Percentiles rank a stretch among this genome's conserved stretches.
phyloP scores from a whole-genome alignment of 2,797 vertebrate species.

The Ibycter americanus region DNA sequence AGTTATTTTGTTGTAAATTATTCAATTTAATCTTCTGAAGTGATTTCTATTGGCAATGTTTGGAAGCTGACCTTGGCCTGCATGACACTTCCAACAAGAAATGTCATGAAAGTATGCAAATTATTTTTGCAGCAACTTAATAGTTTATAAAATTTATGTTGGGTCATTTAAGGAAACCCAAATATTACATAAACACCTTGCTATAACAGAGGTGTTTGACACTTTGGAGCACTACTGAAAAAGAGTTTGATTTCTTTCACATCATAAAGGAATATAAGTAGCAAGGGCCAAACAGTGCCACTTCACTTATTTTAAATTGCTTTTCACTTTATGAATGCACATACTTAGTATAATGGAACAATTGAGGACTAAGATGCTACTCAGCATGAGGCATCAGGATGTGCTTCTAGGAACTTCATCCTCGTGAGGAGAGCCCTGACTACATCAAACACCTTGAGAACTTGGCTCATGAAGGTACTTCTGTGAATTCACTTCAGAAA shows the following conservation, averaged over 20 bases:
- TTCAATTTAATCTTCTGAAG: conserved; percentile 43
- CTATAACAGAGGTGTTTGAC: background rate
- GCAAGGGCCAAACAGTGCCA: background rate
- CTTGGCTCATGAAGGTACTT: background rate
- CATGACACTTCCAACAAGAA: conserved; percentile 33
- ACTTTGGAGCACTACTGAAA: background rate
- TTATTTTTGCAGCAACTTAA: background rate
- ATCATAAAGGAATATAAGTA: background rate
- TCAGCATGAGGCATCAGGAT: background rate
- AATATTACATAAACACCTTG: background rate
- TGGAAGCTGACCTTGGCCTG: conserved; percentile 38
- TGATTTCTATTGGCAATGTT: background rate
- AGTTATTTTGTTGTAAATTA: conserved; percentile 12
- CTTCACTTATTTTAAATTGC: background rate
- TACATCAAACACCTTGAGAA: background rate
- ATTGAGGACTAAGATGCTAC: background rate
- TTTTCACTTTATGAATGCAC: background rate
- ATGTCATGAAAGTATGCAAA: conserved; percentile 24
- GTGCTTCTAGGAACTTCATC: background rate
- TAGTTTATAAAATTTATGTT: conserved; percentile 11
- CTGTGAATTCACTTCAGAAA: background rate
- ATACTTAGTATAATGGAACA: background rate
- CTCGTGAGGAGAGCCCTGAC: background rate
- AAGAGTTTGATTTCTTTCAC: background rate
- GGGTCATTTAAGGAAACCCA: background rate